A percentile compares a stretch with the other conserved stretches of the same genome.
These are phyloP conservation scores for Zygogramma bicolorata DNA, from an alignment of 2,888 invertebrate species.

Conservation along the genomic window DNA sequence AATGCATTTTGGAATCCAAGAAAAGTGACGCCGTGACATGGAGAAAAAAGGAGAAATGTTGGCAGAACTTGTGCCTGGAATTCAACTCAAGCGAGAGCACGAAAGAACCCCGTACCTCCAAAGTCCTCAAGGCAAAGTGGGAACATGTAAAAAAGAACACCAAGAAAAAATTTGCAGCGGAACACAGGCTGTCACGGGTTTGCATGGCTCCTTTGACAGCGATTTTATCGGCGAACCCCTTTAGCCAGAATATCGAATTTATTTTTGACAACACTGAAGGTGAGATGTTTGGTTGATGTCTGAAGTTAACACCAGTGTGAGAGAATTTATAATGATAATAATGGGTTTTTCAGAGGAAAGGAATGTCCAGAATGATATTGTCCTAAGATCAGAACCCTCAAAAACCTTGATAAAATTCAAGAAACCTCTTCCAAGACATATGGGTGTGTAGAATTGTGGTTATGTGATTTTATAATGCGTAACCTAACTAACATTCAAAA, in stretches of 20 bases:
- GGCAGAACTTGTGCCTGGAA: background rate
- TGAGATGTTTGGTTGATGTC: background rate
- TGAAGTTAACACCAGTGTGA: background rate
- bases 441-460: background rate
- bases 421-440: background rate
- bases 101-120: background rate
- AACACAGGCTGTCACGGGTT: no score
- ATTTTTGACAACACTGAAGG: background rate
- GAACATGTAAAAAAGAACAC: background rate
- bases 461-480: background rate
- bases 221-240: no score
- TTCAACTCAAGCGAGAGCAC: background rate
- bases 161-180: background rate
- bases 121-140: background rate
- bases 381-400: background rate
- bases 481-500: background rate
- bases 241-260: background rate
- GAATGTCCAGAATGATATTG: background rate
- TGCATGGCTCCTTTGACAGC: no score
- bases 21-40: background rate
- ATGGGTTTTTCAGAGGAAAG: background rate
- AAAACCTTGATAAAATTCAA: background rate
- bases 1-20: background rate
- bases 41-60: background rate
- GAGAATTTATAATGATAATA: background rate